Base-by-base conservation (phyloP, 2,797 vertebrate species). In the Rhyacichthys aspro region DNA sequence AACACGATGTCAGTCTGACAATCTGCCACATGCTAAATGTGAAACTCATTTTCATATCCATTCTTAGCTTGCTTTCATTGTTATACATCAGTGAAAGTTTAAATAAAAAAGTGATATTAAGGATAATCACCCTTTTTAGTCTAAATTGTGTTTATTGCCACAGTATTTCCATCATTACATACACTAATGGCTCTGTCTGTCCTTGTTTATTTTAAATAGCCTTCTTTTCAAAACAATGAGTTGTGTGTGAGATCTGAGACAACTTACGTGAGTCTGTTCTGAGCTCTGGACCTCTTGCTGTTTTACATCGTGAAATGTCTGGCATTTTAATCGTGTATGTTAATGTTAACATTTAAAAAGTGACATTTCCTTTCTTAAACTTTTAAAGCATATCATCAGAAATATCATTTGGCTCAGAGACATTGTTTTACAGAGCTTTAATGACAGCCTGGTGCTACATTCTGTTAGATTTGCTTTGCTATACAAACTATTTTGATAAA, bases 401-500 rank as follows among this genome's bases (percentile, higher is more conserved):
- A 64, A 48, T 11, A 46, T 19, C 28, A 68, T 60, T 19, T 39
- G 53, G 18, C 50, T 37, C 8, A 28, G 4, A 62, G 45, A 23
- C 54, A 50, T 34, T 48, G 37, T 55, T 72, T 57, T 59, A 63
- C 7, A 55, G 54, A 59, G 48, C 64, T 57, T 61, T 33, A 78
- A 63, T 57, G 54, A 56, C 17, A 49, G 41, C 33, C 55, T 70
- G 52, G 48, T 33, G 32, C 47, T 39, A n/a, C 52, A 72, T 63
- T 70, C 66, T 72, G 57, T 56, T 53, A 49, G 33, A 36, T 78
- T 80, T 70, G 49, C 54, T 72, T 78, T 78, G 52, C 49, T 62
- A 45, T 72, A 58, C 50, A 43, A 60, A 72, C 59, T 68, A 60
- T 72, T 71, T 59, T 52, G 65, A 70, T 41, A 45, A 72, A 53